Evolutionary conservation across 2,113 vertebrate genomes (phyloP), one percentile per base, ranked within the genome.

Genomic region (Notiomystis cincta): DNA sequence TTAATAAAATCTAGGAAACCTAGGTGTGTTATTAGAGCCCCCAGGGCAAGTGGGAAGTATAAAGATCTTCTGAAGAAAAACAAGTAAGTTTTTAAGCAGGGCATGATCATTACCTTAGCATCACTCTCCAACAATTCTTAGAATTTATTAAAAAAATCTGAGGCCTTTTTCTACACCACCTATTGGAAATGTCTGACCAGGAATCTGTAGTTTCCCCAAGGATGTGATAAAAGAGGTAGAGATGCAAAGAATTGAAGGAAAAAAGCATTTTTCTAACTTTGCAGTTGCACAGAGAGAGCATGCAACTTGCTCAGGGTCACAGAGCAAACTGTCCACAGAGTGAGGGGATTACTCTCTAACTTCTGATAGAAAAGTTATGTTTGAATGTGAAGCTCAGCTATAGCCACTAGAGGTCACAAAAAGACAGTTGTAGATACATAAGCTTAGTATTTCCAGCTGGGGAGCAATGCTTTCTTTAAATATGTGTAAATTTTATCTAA

Each of bases 331-430:
- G 37, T 25, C 21, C 3, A 1, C 23, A 13, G 25, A 37, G 40
- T 1, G 3, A 48, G 53, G 3, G 15, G 4, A 1, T 66, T 87
- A 9, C 18, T 75, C 14, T 5, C 4, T 28, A 14, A 14, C 10
- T 84, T 85, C 17, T 30, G 2, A 10, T 37, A 31, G 42, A 62
- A 67, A 31, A 25, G 2, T 2, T 7, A 4, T 44, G 9, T 33
- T 89, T 80, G 58, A n/a, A 17, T n/a, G n/a, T 19, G 37, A 25
- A 83, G 23, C 22, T 91, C 77, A 72, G 37, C 22, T 27, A 24
- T 42, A 64, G 65, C 97, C 97, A 90, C 97, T 96, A 97, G 97
- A 97, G 95, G 97, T 94, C 97, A 95, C 66, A 94, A 89, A 82
- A 93, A 92, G 72, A 96, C 84, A 95, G 73, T 51, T 42, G 7